Evolutionary conservation across 2,888 invertebrate species (phyloP), one percentile per base, ranked within the genome.

Genomic region (Andrena trimmerana): DNA sequence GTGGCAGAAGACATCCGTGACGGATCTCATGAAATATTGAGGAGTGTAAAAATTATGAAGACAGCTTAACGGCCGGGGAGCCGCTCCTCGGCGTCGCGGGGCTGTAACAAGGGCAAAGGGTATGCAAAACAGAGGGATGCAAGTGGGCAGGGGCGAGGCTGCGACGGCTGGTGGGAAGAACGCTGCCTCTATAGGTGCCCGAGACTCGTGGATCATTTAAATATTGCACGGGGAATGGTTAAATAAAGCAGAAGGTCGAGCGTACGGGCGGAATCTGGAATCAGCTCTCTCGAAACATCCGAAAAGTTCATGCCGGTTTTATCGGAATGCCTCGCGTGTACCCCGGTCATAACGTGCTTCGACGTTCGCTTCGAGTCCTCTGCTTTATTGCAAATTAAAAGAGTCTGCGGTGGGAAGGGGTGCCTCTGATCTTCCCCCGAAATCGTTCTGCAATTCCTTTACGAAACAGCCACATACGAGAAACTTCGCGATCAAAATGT

Each of bases 241-340:
- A 85, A 85, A 84, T 85, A 85, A 85, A 85, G 73, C 62, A 69
- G 76, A 74, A 68, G 84, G 72, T 65, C 84, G 84, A 75, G 70
- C 8, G 60, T 69, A 60, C 66, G 76, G 6, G 16, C 16, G 29
- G 84, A 83, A 84, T 84, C 66, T 63, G 36, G 69, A 76, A 84
- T 83, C 78, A 81, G 68, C 67, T 57, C 20, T 27, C 48, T 20
- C 65, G 57, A 42, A 77, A 77, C 59, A 27, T 50, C 65, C 72
- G 59, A 72, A 76, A 83, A 60, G 63, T 60, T 50, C 16, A 52
- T 48, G 54, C 6, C 20, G 7, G 52, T 68, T 72, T 83, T 72
- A 83, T 81, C 83, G 31, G 48, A 68, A 75, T 81, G 36, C 20
- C 72, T 76, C 65, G 48, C 76, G 75, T 42, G 42, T 71, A 16